A percentile compares a stretch with the other conserved stretches of the same genome.
These are phyloP conservation scores for Leptogaster cylindrica DNA, from an alignment of 2,888 invertebrate genomes.

Conservation along the genomic window DNA sequence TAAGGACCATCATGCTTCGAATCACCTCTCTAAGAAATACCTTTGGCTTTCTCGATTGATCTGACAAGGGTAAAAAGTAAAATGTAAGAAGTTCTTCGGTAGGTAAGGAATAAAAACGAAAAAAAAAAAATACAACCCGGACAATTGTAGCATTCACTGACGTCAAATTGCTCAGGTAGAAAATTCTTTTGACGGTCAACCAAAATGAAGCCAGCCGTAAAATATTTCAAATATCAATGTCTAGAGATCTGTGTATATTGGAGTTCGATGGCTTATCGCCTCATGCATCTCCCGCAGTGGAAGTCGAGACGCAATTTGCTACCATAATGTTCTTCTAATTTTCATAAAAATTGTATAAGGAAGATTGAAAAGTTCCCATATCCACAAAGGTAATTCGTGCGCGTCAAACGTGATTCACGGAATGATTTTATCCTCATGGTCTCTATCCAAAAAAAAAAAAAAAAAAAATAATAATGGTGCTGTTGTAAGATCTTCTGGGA, in stretches of 20 bases:
- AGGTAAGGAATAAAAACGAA: too few relatives aligned
- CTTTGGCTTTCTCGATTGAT: too few relatives aligned
- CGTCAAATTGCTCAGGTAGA: conserved; percentile 28
- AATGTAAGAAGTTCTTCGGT: too few relatives aligned
- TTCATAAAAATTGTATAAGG: conserved; percentile 41
- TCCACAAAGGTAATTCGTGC: conserved; percentile 58
- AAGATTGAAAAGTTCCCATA: conserved; percentile 54
- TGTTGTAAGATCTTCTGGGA: conserved; percentile 12
- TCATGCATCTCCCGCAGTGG: background rate
- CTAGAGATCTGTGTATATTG: background rate
- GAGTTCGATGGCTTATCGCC: background rate
- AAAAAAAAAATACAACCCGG: conserved; percentile 14
- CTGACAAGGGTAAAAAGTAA: too few relatives aligned
- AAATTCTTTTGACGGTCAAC: conserved; percentile 39
- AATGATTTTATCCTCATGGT: conserved; percentile 51
- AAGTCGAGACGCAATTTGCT: conserved; percentile 8
- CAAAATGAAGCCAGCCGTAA: conserved; percentile 12
- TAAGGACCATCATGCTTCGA: background rate
- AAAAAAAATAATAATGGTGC: background rate
- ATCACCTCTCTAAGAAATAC: background rate
- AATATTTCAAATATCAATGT: background rate
- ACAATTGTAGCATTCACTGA: conserved; percentile 10
- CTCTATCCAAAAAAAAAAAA: background rate
- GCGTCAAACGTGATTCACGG: conserved; percentile 60
- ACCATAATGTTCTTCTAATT: conserved; percentile 47